Evolutionary conservation across 92 coral and sea anemone genomes (phyloP).

Genomic region (Phenganax stokvisi): DNA sequence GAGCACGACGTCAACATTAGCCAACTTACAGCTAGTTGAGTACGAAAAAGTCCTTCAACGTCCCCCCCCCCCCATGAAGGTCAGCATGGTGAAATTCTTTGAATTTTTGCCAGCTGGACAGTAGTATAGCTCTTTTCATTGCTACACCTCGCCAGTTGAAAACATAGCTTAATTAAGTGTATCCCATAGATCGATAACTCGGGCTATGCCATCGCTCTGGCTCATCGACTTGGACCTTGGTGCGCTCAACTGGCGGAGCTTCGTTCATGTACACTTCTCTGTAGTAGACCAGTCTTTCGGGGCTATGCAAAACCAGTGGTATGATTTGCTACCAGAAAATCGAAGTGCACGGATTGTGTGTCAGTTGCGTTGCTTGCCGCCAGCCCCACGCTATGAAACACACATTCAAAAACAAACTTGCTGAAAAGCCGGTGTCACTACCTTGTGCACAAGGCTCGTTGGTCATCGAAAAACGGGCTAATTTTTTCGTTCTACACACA

Average conservation of each 20-base stretch:
- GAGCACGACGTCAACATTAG: too few species aligned
- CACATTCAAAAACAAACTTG: slow-evolving; percentile 1
- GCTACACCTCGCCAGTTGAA: slow-evolving; percentile 14
- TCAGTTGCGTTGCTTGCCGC: slow-evolving; percentile 28
- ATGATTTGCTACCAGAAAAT: slow-evolving; percentile 25
- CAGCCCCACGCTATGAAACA: slow-evolving; percentile 19
- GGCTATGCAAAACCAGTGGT: slow-evolving; percentile 14
- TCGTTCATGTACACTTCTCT: slow-evolving; percentile 5
- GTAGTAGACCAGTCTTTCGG: not conserved
- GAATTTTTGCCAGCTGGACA: not conserved
- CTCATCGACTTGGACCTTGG: slow-evolving; percentile 2
- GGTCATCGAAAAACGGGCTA: too few species aligned
- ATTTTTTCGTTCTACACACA: too few species aligned
- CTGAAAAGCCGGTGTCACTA: too few species aligned
- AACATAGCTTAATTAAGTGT: slow-evolving; percentile 5
- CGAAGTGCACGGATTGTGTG: slow-evolving; percentile 1
- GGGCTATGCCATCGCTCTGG: slow-evolving; percentile 7
- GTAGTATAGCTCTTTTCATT: slow-evolving; percentile 21
- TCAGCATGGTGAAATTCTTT: slow-evolving; percentile 10
- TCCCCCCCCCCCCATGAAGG: slow-evolving; percentile 2
- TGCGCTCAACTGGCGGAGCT: slow-evolving; percentile 14
- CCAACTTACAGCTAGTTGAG: too few species aligned
- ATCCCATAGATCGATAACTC: slow-evolving; percentile 24
- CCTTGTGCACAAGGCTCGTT: too few species aligned
- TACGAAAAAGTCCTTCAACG: too few species aligned